Base-by-base conservation (phyloP, 2,888 invertebrate genomes). In the Zygothrica quintamaculata region DNA sequence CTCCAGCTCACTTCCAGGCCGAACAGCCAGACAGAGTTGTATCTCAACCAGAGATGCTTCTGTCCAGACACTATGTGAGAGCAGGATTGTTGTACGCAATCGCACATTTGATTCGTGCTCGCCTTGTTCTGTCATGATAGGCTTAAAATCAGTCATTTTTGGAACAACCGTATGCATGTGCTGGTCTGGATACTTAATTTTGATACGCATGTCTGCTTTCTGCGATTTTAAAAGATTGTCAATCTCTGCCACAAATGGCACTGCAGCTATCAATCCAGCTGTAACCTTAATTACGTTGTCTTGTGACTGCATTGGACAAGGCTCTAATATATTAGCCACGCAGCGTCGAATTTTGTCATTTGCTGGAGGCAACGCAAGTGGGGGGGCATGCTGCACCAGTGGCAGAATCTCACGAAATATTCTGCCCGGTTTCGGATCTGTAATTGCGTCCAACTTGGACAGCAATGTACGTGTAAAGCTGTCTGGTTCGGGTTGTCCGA, bases 131-230 rank as follows among this genome's bases (percentile, higher is more conserved):
- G 90, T 89, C 80, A 95, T 90, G 18, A 91, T 93, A 47, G 94
- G 93, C 29, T 95, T 93, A 80, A 98, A 93, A 88, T 98, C 97
- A 51, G 94, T 93, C 6, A 93, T 92, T 44, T 95, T 93, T 1
- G 98, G 98, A 55, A 96, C 93, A 57, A 97, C 93, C 58, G 98
- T 93, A 89, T 98, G 96, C 58, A 95, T 94, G 88, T 95, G 94
- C 82, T 97, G 96, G 92, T 99, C 98, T 0, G 98, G 98, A 92
- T 98, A 98, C 74, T 95, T 94, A 22, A 98, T 95, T 92, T 96
- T 95, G 69, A 98, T 93, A 65, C 97, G 93, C 79, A 98, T 92
- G 61, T 95, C 93, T 44, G 92, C 92, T 0, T 95, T 94, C 53
- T 92, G 92, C 0, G 95, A 93, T 85, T 95, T 94, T 31, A 94